Percentiles rank a stretch among this genome's conserved stretches.
phyloP scores from a whole-genome alignment of 2,888 invertebrate species.

The Troides oblongomaculatus region DNA sequence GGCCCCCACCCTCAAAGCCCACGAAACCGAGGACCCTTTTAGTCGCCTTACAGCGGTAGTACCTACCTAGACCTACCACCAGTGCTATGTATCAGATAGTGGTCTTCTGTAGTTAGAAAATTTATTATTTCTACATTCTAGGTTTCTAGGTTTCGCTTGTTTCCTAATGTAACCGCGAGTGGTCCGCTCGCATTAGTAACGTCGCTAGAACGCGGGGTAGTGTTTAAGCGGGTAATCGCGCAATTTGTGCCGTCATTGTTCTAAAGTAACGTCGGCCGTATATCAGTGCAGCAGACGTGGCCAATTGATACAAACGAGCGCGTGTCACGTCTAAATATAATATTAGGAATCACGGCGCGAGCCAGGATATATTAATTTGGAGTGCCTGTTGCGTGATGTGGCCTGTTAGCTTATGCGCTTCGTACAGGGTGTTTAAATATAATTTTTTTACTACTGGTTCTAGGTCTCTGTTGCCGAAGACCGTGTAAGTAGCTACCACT shows the following conservation, averaged over 20 bases:
- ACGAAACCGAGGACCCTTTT: no score
- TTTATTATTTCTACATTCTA: not conserved
- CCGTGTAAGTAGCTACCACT: no score
- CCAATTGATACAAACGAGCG: conserved; percentile 80
- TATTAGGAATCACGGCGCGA: conserved; percentile 80
- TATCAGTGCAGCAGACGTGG: conserved; percentile 76
- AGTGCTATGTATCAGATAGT: no score
- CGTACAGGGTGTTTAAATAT: conserved; percentile 36
- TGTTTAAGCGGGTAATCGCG: conserved; percentile 69
- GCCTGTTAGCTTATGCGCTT: conserved; percentile 51
- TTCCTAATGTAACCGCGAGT: not conserved
- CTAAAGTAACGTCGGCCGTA: conserved; percentile 78
- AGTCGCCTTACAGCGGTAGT: no score
- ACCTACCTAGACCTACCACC: no score
- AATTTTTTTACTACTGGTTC: no score
- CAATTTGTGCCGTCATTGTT: conserved; percentile 79
- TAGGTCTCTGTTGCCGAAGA: no score
- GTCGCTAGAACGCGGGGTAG: conserved; percentile 61
- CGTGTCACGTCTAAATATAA: conserved; percentile 80
- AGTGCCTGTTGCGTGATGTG: conserved; percentile 68
- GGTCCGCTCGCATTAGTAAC: not conserved
- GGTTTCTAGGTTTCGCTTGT: not conserved
- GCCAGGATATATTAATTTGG: conserved; percentile 80
- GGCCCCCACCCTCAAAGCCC: no score
- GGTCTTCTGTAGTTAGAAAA: no score